phyloP scores from a whole-genome alignment of 2,113 vertebrate species.

The Epinephelus lanceolatus region DNA sequence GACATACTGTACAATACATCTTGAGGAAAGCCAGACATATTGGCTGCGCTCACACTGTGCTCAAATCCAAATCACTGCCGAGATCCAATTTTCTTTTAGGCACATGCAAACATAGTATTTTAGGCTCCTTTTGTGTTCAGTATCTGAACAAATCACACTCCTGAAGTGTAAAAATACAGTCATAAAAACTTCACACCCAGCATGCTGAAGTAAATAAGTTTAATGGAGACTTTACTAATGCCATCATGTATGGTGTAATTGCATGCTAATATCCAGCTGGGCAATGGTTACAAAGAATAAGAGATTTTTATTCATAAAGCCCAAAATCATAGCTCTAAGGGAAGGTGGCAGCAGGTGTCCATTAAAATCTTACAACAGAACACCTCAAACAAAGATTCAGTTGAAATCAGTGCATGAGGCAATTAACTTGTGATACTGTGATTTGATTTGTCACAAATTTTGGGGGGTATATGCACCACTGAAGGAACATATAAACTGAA shows the following conservation, averaged over 20 bases:
- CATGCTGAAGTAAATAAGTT: neutral
- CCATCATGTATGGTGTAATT: neutral
- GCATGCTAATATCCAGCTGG: neutral
- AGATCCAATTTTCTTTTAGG: conserved; percentile 30
- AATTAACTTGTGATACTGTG: neutral
- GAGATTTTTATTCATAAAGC: neutral
- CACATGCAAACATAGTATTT: conserved; percentile 9
- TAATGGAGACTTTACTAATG: neutral
- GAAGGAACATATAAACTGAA: too few species aligned
- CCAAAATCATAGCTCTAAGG: neutral
- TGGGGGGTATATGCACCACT: too few species aligned
- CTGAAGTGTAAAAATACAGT: neutral
- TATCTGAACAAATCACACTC: conserved; percentile 12
- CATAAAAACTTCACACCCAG: neutral
- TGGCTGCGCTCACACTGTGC: conserved; percentile 51
- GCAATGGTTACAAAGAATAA: neutral
- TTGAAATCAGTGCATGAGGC: neutral
- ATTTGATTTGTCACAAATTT: neutral
- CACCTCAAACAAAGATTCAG: neutral
- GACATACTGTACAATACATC: conserved; percentile 68
- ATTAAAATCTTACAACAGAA: neutral
- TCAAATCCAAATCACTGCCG: conserved; percentile 48
- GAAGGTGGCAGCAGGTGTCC: neutral
- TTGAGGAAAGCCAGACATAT: conserved; percentile 60
- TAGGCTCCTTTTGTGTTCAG: conserved; percentile 8